Evolutionary conservation across 2,797 vertebrate species (phyloP).

Genomic region (Hippopotamyrus pictus): DNA sequence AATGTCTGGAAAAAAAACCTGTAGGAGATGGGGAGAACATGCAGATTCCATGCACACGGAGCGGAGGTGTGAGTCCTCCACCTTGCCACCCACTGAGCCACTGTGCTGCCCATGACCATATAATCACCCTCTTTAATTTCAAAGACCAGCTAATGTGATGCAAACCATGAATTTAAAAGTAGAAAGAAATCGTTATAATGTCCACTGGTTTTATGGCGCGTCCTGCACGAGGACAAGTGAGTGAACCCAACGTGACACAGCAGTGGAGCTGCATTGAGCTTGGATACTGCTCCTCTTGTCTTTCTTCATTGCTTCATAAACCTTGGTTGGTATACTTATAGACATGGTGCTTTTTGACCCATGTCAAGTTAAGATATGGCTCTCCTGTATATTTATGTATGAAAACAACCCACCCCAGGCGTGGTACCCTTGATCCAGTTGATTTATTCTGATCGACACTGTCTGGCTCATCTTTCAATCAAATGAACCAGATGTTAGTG

Average conservation of each 20-base stretch:
- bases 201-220: background rate
- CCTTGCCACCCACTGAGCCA: background rate
- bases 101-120: background rate
- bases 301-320: background rate
- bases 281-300: background rate
- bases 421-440: background rate
- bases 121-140: background rate
- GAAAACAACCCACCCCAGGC: background rate
- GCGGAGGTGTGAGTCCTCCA: background rate
- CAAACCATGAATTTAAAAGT: background rate
- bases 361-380: background rate
- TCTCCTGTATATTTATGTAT: background rate
- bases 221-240: background rate
- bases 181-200: background rate
- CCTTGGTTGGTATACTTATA: background rate
- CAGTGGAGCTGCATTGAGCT: background rate
- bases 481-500: background rate
- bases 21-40: background rate
- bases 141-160: background rate
- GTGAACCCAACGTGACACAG: background rate
- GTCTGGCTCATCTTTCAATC: background rate
- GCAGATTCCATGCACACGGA: background rate
- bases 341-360: background rate
- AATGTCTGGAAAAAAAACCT: background rate
- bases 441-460: background rate